Percentiles rank a stretch among this genome's conserved stretches.
phyloP scores from a whole-genome alignment of 1,140 invertebrate genomes.

The Orchesella cincta region DNA sequence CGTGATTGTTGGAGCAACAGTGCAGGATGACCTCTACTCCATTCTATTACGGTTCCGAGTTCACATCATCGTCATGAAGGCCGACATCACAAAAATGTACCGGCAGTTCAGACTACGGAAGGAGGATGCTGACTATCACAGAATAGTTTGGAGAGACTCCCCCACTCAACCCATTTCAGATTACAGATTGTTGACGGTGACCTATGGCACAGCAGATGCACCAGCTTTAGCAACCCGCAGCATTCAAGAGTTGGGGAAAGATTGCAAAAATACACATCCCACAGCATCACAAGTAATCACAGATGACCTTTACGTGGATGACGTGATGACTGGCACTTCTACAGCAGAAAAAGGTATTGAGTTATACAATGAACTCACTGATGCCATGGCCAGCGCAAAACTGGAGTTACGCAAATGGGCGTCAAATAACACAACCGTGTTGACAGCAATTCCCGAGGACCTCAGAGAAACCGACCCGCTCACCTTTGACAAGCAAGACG shows the following conservation, averaged over 20 bases:
- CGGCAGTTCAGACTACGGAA: constrained; percentile 40
- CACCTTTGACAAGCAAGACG: constrained; percentile 38
- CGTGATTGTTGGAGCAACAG: constrained; percentile 52
- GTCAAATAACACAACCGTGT: constrained; percentile 52
- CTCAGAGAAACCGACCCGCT: constrained; percentile 28
- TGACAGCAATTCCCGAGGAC: constrained; percentile 33
- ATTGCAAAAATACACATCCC: constrained; percentile 49
- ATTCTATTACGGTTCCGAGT: constrained; percentile 56
- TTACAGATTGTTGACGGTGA: constrained; percentile 53
- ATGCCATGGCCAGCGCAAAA: constrained; percentile 45
- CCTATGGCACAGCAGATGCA: constrained; percentile 53
- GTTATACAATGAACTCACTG: constrained; percentile 45
- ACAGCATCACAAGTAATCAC: constrained; percentile 34
- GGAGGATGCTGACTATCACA: constrained; percentile 40
- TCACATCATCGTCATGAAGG: constrained; percentile 53
- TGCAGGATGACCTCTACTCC: constrained; percentile 56
- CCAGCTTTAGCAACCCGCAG: constrained; percentile 53
- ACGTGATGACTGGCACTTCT: constrained; percentile 48
- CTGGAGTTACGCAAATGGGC: constrained; percentile 56
- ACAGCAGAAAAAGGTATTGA: constrained; percentile 43
- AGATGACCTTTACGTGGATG: constrained; percentile 52
- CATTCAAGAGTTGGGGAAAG: constrained; percentile 50
- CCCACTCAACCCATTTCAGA: constrained; percentile 33
- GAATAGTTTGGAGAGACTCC: constrained; percentile 46
- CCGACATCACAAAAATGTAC: constrained; percentile 58